Evolutionary conservation across 2,113 vertebrate genomes (phyloP), one percentile per base, ranked within the genome.

Genomic region (Scomber scombrus): DNA sequence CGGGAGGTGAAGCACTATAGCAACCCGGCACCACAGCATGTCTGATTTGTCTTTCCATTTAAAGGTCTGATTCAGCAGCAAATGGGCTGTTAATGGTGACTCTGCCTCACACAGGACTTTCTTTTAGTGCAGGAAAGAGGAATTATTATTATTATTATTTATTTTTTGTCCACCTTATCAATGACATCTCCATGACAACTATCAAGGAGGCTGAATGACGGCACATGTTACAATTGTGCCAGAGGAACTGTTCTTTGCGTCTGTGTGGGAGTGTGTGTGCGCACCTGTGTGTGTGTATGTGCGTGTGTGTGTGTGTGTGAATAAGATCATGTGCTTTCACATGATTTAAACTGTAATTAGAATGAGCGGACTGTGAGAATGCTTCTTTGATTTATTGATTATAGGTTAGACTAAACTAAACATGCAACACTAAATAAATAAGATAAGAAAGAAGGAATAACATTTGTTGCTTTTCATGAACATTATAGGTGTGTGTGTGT

Each of bases 131-230:
- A 84, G 77, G 75, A 75, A 83, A 68, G 43, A 51, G 72, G 71
- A 71, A 66, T 21, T 52, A 67, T 40, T 40, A 40, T 40, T 34
- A 34, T 34, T 34, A 34, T 34, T 34, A 34, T 34, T 34, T 34
- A 5, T 40, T 40, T 88, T 86, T 88, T 80, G 81, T 80, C 87
- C 78, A 90, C 80, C 86, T 86, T 85, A 88, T 90, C 92, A 93
- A 92, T 95, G 91, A 89, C 91, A 90, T 95, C 93, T 85, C 94
- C 92, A 95, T 94, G 93, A 88, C 93, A 93, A 95, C 94, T 86
- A 85, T 78, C 71, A 86, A 86, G 75, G 86, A 90, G 86, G 89
- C 85, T 55, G 81, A 73, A 80, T 80, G 83, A 86, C 77, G 75
- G 85, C 82, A 80, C 78, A 82, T 72, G 76, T 81, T 88, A 79